These are phyloP conservation scores for Litocranius walleri DNA, from an alignment of 2,113 vertebrate species.

Conservation along the genomic window DNA sequence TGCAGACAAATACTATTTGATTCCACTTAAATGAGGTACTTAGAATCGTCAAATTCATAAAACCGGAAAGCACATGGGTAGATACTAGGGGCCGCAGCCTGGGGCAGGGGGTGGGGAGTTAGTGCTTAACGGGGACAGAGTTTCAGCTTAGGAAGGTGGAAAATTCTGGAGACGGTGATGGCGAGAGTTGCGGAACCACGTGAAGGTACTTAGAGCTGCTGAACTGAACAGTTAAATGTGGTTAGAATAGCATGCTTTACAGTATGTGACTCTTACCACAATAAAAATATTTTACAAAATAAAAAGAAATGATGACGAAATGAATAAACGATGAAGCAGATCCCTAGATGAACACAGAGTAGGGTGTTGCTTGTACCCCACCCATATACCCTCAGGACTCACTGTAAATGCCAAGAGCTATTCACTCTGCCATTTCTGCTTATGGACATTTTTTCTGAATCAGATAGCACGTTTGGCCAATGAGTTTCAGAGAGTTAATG, in stretches of 20 bases:
- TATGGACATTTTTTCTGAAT: background rate
- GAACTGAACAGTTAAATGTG: background rate
- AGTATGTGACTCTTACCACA: background rate
- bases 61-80: background rate
- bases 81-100: background rate
- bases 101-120: background rate
- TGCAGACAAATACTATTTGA: background rate
- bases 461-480: background rate
- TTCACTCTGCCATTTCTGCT: background rate
- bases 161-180: background rate
- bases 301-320: background rate
- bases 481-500: background rate
- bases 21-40: background rate
- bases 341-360: background rate
- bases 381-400: background rate
- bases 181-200: accelerated
- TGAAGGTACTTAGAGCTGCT: background rate
- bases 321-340: background rate
- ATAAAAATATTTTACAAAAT: background rate
- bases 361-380: background rate
- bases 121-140: background rate
- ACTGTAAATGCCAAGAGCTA: background rate
- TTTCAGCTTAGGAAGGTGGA: background rate
- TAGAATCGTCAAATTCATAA: accelerated
- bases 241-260: background rate